Evolutionary conservation across 2,797 vertebrate genomes (phyloP), one percentile per base, ranked within the genome.

Genomic region (Malurus leucopterus): DNA sequence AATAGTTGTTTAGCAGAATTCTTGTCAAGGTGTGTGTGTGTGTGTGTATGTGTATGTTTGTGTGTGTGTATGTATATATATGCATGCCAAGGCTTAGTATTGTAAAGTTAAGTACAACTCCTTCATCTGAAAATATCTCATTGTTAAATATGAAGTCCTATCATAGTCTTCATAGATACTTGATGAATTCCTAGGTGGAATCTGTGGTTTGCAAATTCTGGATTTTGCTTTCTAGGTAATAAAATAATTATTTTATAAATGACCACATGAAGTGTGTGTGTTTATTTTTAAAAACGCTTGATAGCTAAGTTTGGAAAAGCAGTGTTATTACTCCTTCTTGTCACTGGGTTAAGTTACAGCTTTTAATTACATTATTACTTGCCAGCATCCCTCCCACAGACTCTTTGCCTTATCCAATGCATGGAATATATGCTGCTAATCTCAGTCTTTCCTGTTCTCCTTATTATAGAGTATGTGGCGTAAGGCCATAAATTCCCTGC

Each of bases 371-470:
- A 3, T 46, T 63, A 30, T n/a, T 80, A 26, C 55, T 90, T 93
- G 89, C 89, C 87, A 90, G 40, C 44, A 81, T 85, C 72, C 59
- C 79, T 93, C 91, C 91, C 76, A 87, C 89, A 27, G 70, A 65
- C 32, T 90, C 44, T 61, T 40, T 64, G 58, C 58, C 36, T 89
- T 36, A 72, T 86, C 67, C 70, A 73, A 27, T 30, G 22, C 34
- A 30, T 29, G 51, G 51, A 91, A 36, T 63, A 22, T 53, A 30
- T 46, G 67, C 41, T 89, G 74, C 34, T 91, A 43, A 88, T 86
- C 69, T 73, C 49, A 94, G 73, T 59, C 70, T 73, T 83, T 67
- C 47, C 27, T 17, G 32, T 83, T 89, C 62, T 92, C 26, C n/a
- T 83, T 85, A 21, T 77, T 81, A 34, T 88, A 51, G 79, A 75